Percentiles rank a stretch among this genome's conserved stretches.
These are phyloP conservation scores for Dendroctonus ponderosae DNA, from an alignment of 1,140 invertebrate species.

Conservation along the genomic window DNA sequence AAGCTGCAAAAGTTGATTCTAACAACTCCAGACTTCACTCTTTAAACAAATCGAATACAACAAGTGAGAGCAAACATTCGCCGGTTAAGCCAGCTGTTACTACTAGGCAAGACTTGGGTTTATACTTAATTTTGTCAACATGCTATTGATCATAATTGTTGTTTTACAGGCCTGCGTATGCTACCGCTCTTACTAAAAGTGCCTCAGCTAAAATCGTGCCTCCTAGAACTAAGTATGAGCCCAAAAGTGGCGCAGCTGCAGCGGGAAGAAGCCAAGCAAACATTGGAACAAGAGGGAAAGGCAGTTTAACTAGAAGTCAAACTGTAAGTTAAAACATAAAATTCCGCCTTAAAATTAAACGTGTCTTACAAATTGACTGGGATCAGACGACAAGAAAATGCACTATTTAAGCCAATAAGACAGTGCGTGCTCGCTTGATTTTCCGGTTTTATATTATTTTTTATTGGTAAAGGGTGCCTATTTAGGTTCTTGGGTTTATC, in stretches of 20 bases:
- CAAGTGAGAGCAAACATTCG: background rate
- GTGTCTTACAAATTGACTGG: no score
- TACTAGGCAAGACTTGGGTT: background rate
- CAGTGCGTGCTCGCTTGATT: no score
- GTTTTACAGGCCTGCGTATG: slow-evolving; percentile 51
- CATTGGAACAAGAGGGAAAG: slow-evolving; percentile 1
- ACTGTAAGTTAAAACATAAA: slow-evolving; percentile 48
- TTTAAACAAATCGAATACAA: background rate
- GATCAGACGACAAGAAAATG: no score
- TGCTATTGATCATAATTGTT: background rate
- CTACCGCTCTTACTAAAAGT: slow-evolving; percentile 51
- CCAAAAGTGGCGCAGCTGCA: slow-evolving; percentile 35
- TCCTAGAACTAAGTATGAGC: slow-evolving; percentile 53
- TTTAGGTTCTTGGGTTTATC: no score
- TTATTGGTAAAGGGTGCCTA: no score
- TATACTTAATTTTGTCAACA: background rate
- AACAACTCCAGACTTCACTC: no score
- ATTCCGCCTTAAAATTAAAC: no score
- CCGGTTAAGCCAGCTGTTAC: background rate
- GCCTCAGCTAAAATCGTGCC: slow-evolving; percentile 43
- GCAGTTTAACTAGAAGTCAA: slow-evolving; percentile 54
- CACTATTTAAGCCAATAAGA: no score
- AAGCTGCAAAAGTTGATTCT: no score
- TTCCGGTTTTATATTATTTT: no score
- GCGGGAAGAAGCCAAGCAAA: background rate